Evolutionary conservation across 2,113 vertebrate species (phyloP), one percentile per base, ranked within the genome.

Genomic region (Mobula birostris): DNA sequence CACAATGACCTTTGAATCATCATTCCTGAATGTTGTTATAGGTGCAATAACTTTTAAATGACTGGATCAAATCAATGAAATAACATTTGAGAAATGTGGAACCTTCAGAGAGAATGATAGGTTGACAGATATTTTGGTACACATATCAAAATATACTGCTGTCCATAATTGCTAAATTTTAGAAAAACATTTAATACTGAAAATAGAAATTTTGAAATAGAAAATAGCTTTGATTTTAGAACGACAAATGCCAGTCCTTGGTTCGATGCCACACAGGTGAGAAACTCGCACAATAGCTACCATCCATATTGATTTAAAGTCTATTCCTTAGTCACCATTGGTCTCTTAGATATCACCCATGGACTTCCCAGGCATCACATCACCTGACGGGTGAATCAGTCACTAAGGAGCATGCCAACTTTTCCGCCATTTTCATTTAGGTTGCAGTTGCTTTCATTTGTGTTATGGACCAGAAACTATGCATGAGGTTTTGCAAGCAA

Each of bases 301-400:
- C 94, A 97, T 96, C 95, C 96, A 96, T 96, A 96, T 96, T 97
- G 97, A 97, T 97, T 97, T 97, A 97, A 97, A 97, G 95, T 76
- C 94, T 95, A 95, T 96, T 97, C 96, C 96, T 96, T 97, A 95
- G 94, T 97, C 95, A 97, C 97, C 95, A 90, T 94, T 83, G 80
- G 95, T 97, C 96, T 95, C 96, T 96, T 96, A 95, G 95, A 96
- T 97, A 96, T 96, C 95, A 96, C 97, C 96, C 97, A 83, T 83
- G 80, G 80, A 83, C 80, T 83, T 83, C 80, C 80, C 80, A 36
- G 80, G 80, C 36, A 15, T 83, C 40, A 83, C 21, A 48, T 83
- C 32, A 83, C 80, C 40, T 83, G 80, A 83, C 14, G 36, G 80
- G 36, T 83, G 32, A 82, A 82, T 82, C 79, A 56, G 36, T 83